Evolutionary conservation across 2,797 vertebrate species (phyloP), one percentile per base, ranked within the genome.

Genomic region (Spizella passerina): DNA sequence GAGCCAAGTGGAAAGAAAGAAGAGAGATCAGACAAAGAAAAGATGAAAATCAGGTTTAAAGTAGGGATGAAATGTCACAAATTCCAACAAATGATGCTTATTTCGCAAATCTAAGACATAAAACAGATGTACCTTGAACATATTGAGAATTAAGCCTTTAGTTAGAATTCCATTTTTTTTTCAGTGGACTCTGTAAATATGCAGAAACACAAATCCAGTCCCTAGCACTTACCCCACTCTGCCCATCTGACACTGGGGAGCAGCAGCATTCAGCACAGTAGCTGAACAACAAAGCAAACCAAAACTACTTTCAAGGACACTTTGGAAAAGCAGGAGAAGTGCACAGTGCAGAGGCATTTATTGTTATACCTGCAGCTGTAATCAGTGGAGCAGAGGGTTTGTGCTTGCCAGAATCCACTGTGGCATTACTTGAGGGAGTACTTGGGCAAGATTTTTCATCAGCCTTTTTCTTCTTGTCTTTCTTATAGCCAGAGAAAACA

Each of bases 401-500:
- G 95, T 98, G 99, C 95, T 98, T 99, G 89, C 98, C 98, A 2
- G 99, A 99, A 94, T 99, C 99, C 94, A 98, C 98, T 4, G 99
- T 99, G 94, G 98, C 98, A 82, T 98, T 98, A 41, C 99, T 99
- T 26, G 99, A 99, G 2, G 99, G 98, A 5, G 99, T 99, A 97
- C 99, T 99, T 4, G 98, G 98, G 90, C 98, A 99, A 0, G 99
- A 99, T 91, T 98, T 99, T 29, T 99, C 98, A 1, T 99, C 99
- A 2, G 96, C 49, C 94, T 99, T 99, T 95, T 99, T 99, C 98
- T 99, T 99, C 88, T 99, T 99, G 97, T 99, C 99, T 96, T 99
- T 99, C 96, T 99, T 99, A 96, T 99, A 99, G 12, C 99, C 99
- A 1, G 99, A 99, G 97, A 99, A 99, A 61, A 99, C 99, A 0